A percentile compares a stretch with the other conserved stretches of the same genome.
Evolutionary conservation across 2,113 vertebrate genomes (phyloP).

Genomic region (Brienomyrus brachyistius): DNA sequence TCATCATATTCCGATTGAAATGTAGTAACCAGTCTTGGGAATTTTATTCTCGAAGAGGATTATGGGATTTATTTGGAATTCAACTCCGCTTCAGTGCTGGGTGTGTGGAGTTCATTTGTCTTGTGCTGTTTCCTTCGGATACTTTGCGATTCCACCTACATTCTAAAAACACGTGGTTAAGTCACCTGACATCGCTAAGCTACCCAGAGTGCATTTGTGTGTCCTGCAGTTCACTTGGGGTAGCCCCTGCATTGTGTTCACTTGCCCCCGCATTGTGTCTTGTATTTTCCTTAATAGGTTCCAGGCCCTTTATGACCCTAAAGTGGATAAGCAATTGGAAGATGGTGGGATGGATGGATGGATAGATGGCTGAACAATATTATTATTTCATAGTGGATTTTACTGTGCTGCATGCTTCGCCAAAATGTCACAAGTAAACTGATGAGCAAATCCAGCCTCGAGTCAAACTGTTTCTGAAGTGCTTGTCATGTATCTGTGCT

Average conservation of each 20-base stretch:
- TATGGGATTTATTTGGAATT: background rate
- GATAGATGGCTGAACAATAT: background rate
- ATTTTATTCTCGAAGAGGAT: background rate
- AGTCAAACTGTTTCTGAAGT: background rate
- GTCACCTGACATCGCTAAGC: background rate
- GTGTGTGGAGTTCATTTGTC: background rate
- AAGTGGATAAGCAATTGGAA: background rate
- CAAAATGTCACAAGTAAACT: background rate
- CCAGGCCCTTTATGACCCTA: background rate
- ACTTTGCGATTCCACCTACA: background rate
- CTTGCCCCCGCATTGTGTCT: background rate
- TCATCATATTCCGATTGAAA: background rate
- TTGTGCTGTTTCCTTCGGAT: background rate
- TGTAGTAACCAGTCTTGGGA: background rate
- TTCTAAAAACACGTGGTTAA: background rate
- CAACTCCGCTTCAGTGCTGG: background rate
- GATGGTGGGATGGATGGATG: background rate
- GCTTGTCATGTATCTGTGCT: background rate
- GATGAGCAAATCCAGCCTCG: background rate
- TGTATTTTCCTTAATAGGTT: background rate
- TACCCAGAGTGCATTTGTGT: background rate
- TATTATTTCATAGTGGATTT: background rate
- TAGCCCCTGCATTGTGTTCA: background rate
- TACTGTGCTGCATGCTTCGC: background rate
- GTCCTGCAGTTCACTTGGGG: background rate